Base-by-base conservation (phyloP, 2,113 vertebrate genomes). In the Reinhardtius hippoglossoides region DNA sequence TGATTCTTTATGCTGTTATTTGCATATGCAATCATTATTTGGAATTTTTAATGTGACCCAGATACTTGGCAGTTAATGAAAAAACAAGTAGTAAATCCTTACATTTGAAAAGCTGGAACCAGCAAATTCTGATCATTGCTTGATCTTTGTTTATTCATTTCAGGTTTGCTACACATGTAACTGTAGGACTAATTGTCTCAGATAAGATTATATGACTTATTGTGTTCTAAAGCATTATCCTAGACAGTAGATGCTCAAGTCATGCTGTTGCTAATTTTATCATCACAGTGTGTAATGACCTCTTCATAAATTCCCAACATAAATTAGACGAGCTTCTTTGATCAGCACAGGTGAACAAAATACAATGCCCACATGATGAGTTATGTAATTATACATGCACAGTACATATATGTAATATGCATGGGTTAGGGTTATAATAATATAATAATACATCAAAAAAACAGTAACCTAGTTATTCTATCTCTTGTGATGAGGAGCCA, bases 381-480 rank as follows among this genome's bases (percentile, higher is more conserved):
- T 14, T 15, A 42, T 68, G 9, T 26, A 44, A 60, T 46, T 16
- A 58, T 58, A 20, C 31, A 42, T 71, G 13, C 16, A 48, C 42
- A 44, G 42, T 44, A 20, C 20, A 8, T 0, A 31, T 52, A 40
- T 48, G 15, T 62, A 40, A 46, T 64, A 75, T 44, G 52, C 35
- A 68, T 37, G 1, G n/a, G n/a, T n/a, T n/a, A n/a, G n/a, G n/a
- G n/a, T n/a, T n/a, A n/a, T n/a, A n/a, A n/a, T n/a, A n/a, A n/a
- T 67, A 63, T 46, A 58, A 27, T 57, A 52, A 55, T 46, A 2
- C 26, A 42, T 24, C 3, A 31, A 66, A 23, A 70, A 46, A 67
- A 59, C 5, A 31, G 52, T 58, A 72, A 69, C 57, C 65, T 58
- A 79, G 67, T 74, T 81, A 71, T 40, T 56, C 15, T 5, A 23